Conservation (phyloP, 2,888 invertebrate genomes). For the Resseliella maxima region DNA sequence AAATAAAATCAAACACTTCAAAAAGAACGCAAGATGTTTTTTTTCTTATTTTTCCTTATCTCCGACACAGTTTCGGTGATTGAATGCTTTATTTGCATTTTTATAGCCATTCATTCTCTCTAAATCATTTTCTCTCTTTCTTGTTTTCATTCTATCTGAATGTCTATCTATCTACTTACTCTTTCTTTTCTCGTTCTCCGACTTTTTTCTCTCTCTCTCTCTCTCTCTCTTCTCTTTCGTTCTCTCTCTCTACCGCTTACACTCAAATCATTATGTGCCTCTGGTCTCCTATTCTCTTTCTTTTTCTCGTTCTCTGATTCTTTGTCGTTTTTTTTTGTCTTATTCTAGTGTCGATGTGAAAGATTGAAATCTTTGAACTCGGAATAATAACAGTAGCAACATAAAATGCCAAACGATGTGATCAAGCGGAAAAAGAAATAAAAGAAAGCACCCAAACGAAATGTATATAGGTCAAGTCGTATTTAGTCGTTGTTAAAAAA, state of each 20-base stretch:
- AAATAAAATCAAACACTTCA: background rate
- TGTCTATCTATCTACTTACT: background rate
- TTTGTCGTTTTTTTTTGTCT: background rate
- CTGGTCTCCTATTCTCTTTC: no score
- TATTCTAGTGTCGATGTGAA: background rate
- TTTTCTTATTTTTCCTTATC: background rate
- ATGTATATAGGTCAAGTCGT: slow-evolving; percentile 7
- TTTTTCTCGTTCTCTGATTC: no score
- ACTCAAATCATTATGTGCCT: no score
- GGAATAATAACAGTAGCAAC: background rate
- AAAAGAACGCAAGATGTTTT: background rate
- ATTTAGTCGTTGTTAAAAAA: background rate
- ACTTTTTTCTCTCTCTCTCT: background rate
- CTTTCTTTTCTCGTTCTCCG: no score
- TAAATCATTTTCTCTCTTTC: no score
- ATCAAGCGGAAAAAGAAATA: background rate
- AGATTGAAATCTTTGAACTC: background rate
- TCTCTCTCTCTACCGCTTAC: background rate
- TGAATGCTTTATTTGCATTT: background rate
- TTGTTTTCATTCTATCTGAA: background rate
- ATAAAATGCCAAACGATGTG: background rate
- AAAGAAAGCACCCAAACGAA: background rate
- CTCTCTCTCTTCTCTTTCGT: background rate
- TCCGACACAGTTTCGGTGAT: background rate
- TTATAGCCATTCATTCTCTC: no score